Evolutionary conservation across 2,113 vertebrate species (phyloP).

Genomic region (Alaudala cheleensis): DNA sequence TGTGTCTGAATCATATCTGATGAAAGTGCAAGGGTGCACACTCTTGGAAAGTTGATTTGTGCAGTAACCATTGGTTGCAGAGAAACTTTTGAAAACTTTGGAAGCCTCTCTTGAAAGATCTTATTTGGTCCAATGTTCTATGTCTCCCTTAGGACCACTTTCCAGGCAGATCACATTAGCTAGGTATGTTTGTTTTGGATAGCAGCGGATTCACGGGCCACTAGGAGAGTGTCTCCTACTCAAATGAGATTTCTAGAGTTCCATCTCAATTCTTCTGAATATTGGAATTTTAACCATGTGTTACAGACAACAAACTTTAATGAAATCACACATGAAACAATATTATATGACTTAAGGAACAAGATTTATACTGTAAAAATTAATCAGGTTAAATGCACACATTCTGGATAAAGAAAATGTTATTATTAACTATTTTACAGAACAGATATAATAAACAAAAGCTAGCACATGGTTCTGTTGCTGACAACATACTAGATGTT

Average conservation of each 20-base stretch:
- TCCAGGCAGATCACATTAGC: background rate
- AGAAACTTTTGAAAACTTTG: background rate
- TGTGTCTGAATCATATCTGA: background rate
- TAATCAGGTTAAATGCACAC: background rate
- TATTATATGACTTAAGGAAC: background rate
- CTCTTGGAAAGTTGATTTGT: background rate
- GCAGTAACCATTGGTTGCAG: background rate
- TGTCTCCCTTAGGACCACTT: background rate
- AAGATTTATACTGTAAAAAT: background rate
- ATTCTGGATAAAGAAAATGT: background rate
- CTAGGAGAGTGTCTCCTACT: background rate
- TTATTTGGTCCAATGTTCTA: background rate
- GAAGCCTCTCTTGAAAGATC: background rate
- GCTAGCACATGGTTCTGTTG: background rate
- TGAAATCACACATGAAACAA: background rate
- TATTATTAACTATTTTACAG: background rate
- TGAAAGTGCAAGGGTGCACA: fast-evolving
- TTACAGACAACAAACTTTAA: background rate
- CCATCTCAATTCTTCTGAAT: background rate
- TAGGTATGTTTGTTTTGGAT: background rate
- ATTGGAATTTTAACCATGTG: background rate
- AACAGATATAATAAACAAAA: background rate
- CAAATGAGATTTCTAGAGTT: background rate
- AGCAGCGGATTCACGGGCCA: background rate
- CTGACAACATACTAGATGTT: background rate